Evolutionary conservation across 2,888 invertebrate species (phyloP).

Genomic region (Thalpophila matura): DNA sequence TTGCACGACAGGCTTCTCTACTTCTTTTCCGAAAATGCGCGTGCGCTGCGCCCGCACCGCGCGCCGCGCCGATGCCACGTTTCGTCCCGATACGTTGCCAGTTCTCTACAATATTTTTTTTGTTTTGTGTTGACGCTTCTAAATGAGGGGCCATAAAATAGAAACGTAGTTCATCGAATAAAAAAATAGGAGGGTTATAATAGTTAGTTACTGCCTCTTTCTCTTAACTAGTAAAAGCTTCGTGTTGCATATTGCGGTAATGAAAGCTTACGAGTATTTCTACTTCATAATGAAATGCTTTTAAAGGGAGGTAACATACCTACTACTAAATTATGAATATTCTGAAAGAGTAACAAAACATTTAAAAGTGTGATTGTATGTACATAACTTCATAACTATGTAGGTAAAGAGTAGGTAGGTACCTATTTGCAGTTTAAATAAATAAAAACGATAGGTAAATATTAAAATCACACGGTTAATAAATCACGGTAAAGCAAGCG

Average conservation of each 20-base stretch:
- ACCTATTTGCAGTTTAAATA: not conserved
- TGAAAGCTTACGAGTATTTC: slow-evolving; percentile 1
- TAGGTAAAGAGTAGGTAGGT: too few relatives aligned
- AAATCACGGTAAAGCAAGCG: slow-evolving; percentile 3
- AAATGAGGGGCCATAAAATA: slow-evolving; percentile 87
- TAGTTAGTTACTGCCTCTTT: slow-evolving; percentile 39
- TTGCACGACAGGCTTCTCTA: slow-evolving; percentile 83
- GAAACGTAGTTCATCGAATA: slow-evolving; percentile 78
- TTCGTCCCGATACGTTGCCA: slow-evolving; percentile 83
- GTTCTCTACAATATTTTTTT: slow-evolving; percentile 79
- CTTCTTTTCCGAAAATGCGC: slow-evolving; percentile 79
- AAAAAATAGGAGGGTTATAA: slow-evolving; percentile 64
- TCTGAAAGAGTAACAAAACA: too few relatives aligned
- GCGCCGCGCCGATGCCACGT: slow-evolving; percentile 86
- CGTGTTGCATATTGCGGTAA: slow-evolving; percentile 1
- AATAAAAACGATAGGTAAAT: too few relatives aligned
- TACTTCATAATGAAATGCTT: not conserved
- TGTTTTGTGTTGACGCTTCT: slow-evolving; percentile 87
- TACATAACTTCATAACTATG: too few relatives aligned
- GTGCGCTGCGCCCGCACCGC: slow-evolving; percentile 87
- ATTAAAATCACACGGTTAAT: not conserved
- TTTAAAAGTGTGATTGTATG: too few relatives aligned
- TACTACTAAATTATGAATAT: not conserved
- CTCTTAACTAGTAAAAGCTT: slow-evolving; percentile 18
- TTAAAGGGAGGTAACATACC: too few relatives aligned